phyloP scores from a whole-genome alignment of 2,113 vertebrate genomes.

The Stictonetta naevosa region DNA sequence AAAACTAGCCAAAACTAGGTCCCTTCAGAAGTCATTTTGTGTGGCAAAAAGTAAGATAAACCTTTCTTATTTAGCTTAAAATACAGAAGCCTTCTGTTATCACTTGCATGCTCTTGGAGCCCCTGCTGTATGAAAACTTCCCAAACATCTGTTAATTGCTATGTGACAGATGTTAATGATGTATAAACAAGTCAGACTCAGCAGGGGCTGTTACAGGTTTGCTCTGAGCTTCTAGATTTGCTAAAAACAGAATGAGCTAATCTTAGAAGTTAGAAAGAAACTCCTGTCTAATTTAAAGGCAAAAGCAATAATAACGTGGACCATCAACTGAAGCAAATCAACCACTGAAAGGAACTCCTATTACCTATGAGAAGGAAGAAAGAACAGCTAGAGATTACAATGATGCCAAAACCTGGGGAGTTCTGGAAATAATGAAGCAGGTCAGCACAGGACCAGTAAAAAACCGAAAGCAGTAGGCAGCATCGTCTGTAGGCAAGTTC shows the following conservation, averaged over 20 bases:
- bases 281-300: conserved; percentile 18
- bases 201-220: conserved; percentile 25
- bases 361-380: neutral
- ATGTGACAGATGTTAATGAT: conserved; percentile 59
- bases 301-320: neutral
- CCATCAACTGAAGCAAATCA: neutral
- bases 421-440: neutral
- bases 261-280: conserved; percentile 39
- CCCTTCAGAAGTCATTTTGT: neutral
- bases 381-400: neutral
- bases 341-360: neutral
- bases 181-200: conserved; percentile 46
- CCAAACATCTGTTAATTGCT: conserved; percentile 65
- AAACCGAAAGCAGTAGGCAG: neutral
- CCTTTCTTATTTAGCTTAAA: neutral
- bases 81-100: conserved; percentile 14
- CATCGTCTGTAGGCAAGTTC: neutral
- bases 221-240: conserved; percentile 26
- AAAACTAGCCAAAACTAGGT: neutral
- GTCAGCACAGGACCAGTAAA: neutral
- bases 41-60: conserved; percentile 8
- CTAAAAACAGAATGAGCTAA: conserved; percentile 22
- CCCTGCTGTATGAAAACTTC: conserved; percentile 24
- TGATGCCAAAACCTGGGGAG: neutral
- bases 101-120: neutral